Evolutionary conservation across 2,113 vertebrate species (phyloP), one percentile per base, ranked within the genome.

Genomic region (Serinus canaria): DNA sequence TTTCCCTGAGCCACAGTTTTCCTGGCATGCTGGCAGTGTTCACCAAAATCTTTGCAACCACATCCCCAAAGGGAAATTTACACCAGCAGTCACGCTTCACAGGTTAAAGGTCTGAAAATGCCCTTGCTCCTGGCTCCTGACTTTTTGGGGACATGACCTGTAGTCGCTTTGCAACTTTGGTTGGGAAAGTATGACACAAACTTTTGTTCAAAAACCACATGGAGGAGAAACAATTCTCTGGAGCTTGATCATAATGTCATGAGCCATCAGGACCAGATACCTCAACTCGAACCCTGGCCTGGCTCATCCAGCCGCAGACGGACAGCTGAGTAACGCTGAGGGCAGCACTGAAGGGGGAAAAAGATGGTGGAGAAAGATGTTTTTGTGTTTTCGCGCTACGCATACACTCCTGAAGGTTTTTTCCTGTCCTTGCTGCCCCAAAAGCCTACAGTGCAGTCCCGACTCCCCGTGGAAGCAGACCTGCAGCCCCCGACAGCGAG

Each of bases 231-330:
- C 1, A 17, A 17, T 9, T 70, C 37, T 12, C 16, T 3, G n/a
- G 23, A 44, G 31, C 21, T 30, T 10, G 3, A 15, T 11, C 3
- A 10, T 31, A 37, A 9, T 1, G 28, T 6, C 18, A 11, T 2
- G n/a, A 50, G 20, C 41, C 21, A 7, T 14, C 6, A 4, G 18
- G 8, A 2, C 7, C n/a, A 20, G 46, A 1, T 11, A 15, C 5
- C 46, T 64, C 52, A 14, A 6, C 20, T 24, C 1, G 0, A 31
- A 2, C 8, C 2, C 17, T 1, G 1, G 43, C 10, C 21, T 30
- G 2, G 7, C 24, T 7, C 63, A 7, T 3, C 25, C 53, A 39
- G 15, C 68, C 1, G 1, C 39, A 6, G 22, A 43, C 11, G 0
- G 0, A 8, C n/a, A 19, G 35, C 63, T 1, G 8, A 31, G 46